phyloP scores from a whole-genome alignment of 2,113 vertebrate genomes.

The Amblyopsis rosae region DNA sequence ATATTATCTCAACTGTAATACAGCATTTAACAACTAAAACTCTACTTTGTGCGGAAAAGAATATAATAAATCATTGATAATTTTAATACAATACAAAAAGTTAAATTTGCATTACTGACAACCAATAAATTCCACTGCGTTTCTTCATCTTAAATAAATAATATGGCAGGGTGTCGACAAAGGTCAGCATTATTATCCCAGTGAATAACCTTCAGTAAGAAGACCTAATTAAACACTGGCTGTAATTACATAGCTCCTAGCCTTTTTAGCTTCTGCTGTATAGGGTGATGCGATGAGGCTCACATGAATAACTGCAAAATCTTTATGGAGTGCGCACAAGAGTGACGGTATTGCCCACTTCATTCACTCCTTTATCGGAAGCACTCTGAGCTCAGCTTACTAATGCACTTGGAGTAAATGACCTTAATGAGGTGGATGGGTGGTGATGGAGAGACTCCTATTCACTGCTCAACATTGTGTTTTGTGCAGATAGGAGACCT shows the following conservation, averaged over 20 bases:
- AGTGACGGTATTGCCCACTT: slow-evolving; percentile 48
- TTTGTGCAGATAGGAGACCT: slow-evolving; percentile 8
- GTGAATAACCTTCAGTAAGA: slow-evolving; percentile 31
- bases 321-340: slow-evolving; percentile 39
- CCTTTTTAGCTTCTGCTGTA: slow-evolving; percentile 25
- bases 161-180: slow-evolving; percentile 27
- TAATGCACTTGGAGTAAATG: slow-evolving; percentile 53
- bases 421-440: slow-evolving; percentile 55
- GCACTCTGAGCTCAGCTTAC: slow-evolving; percentile 44
- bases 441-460: slow-evolving; percentile 47
- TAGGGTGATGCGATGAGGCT: slow-evolving; percentile 21
- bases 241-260: slow-evolving; percentile 49
- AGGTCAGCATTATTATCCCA: slow-evolving; percentile 57
- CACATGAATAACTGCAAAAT: slow-evolving; percentile 41
- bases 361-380: slow-evolving; percentile 47
- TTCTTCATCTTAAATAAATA: slow-evolving; percentile 1
- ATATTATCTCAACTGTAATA: slow-evolving; percentile 15
- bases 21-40: not conserved
- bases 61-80: not conserved
- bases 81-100: not conserved
- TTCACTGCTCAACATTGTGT: slow-evolving; percentile 31
- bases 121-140: not conserved
- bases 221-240: slow-evolving; percentile 58
- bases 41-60: not conserved
- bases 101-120: not conserved